Conservation (phyloP, 2,888 invertebrate genomes). For the Hirtodrosophila confusa region DNA sequence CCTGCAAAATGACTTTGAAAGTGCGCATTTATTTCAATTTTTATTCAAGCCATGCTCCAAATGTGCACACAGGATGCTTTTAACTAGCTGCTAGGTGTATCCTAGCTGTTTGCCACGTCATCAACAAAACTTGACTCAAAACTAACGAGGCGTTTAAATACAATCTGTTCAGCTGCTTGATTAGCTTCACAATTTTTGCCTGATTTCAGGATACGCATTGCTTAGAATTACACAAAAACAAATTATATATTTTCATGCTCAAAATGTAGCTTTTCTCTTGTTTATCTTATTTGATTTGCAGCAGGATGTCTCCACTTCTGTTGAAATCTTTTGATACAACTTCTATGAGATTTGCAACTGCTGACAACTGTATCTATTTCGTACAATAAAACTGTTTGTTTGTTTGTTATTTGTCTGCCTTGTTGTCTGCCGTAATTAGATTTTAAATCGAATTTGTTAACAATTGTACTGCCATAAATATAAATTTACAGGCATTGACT, state of each 20-base stretch:
- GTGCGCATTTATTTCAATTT: conserved; percentile 72
- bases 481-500: too few relatives aligned
- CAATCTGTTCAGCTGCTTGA: conserved; percentile 56
- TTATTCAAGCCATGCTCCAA: conserved; percentile 14
- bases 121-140: conserved; percentile 10
- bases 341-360: background rate
- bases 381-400: conserved; percentile 1
- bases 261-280: too few relatives aligned
- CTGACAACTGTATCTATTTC: background rate
- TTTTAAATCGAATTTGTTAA: too few relatives aligned
- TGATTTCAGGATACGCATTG: too few relatives aligned
- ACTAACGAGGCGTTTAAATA: conserved; percentile 54
- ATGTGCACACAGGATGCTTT: background rate
- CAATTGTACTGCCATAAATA: too few relatives aligned
- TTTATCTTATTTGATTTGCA: too few relatives aligned
- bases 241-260: too few relatives aligned
- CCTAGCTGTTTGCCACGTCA: conserved; percentile 2
- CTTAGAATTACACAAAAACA: too few relatives aligned
- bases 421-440: too few relatives aligned
- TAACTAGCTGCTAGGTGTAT: conserved; percentile 7
- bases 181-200: conserved; percentile 18
- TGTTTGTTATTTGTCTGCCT: background rate
- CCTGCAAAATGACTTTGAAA: conserved; percentile 69
- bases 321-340: too few relatives aligned
- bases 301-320: too few relatives aligned